phyloP scores from a whole-genome alignment of 2,113 vertebrate genomes.

The Camelus dromedarius region DNA sequence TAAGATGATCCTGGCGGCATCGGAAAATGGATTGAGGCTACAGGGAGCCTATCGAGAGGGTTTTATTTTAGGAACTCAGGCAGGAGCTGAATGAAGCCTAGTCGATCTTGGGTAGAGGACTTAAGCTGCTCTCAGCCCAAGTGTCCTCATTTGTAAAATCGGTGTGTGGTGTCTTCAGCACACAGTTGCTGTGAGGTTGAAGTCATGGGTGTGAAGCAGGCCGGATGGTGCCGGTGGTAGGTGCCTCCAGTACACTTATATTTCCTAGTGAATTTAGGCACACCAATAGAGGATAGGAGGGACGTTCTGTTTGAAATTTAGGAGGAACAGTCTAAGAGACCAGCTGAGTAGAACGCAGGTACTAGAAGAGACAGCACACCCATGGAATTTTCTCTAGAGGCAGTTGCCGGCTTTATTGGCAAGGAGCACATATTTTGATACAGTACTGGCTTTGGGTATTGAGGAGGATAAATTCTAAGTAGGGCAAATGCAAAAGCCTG shows the following conservation, averaged over 20 bases:
- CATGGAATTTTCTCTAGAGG: background rate
- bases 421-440: background rate
- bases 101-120: background rate
- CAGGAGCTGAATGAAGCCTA: background rate
- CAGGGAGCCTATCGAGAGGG: rapidly evolving
- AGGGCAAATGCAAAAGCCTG: conserved; percentile 64
- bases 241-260: no score
- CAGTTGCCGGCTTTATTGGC: background rate
- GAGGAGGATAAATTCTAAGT: conserved; percentile 44
- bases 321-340: background rate
- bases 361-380: background rate
- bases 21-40: background rate
- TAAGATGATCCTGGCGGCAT: background rate
- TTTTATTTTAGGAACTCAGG: background rate
- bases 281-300: background rate
- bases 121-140: background rate
- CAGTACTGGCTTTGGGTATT: background rate
- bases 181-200: background rate
- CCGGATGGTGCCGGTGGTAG: background rate
- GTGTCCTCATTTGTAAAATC: background rate
- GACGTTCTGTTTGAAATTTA: background rate
- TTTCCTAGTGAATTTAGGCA: background rate
- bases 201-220: background rate
- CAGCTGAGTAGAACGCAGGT: background rate
- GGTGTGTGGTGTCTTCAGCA: background rate